Base-by-base conservation (phyloP, 2,888 invertebrate species). In the Catonia carolina region DNA sequence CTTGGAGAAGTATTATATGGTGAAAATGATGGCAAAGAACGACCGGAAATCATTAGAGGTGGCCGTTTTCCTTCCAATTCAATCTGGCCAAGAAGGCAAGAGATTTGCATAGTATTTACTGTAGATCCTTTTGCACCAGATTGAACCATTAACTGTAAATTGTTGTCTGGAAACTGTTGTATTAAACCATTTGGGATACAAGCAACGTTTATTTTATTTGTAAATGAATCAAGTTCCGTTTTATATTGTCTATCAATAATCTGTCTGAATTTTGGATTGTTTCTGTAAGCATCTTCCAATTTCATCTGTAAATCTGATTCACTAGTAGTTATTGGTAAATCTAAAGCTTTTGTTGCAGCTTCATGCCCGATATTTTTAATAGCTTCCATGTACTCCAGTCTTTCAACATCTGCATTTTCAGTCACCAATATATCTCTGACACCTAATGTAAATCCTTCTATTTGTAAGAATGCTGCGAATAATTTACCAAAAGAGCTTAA, bases 61-160 rank as follows among this genome's bases (percentile, higher is more conserved):
- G 98, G 98, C 53, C 98, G 79, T 71, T 93, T 90, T 31, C 99
- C 99, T 78, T 99, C 99, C 72, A 99, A 79, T 71, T 99, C 98
- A 67, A 99, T 98, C 75, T 99, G 99, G 0, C 99, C 99, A 10
- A 99, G 78, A 33, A 96, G 77, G 73, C 96, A 96, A 0, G 98
- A 98, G 68, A 99, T 99, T 75, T 99, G 96, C 90, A 95, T 93
- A 66, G 93, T 90, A 71, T 98, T 98, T 0, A 97, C 98, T 54
- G 89, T 86, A 0, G 96, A 93, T n/a, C 67, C 99, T 73, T 99
- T 99, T 0, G 99, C 99, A 60, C 99, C 99, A 15, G 98, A 95
- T 67, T 92, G 85, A 0, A 99, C 96, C 97, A 99, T 98, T 64
- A 99, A 73, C 71, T 98, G 97, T n/a, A 99, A 79, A 74, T 96